Conservation (phyloP, 2,888 invertebrate species). For the Apamea sordens region DNA sequence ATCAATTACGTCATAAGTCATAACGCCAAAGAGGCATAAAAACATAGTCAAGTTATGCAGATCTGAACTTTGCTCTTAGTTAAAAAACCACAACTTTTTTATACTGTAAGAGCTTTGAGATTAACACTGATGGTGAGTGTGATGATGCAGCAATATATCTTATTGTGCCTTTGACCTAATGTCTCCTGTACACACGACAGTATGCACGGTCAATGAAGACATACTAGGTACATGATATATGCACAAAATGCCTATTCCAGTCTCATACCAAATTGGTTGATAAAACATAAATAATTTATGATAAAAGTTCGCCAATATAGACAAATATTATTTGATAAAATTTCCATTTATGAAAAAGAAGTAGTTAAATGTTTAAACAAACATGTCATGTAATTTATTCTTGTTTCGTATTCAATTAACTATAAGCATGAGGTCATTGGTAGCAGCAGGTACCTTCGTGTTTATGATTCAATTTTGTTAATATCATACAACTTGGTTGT, state of each 20-base stretch:
- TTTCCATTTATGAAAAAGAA: background rate
- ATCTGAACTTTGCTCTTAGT: constrained; percentile 11
- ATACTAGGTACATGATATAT: background rate
- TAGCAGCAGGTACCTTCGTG: constrained; percentile 26
- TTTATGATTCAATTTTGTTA: constrained; percentile 44
- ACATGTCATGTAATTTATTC: constrained; percentile 28
- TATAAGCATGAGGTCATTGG: constrained; percentile 55
- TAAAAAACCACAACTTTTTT: background rate
- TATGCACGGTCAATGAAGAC: background rate
- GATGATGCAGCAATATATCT: constrained; percentile 22
- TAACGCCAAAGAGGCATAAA: constrained; percentile 12
- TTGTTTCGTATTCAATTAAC: constrained; percentile 13
- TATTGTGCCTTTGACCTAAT: constrained; percentile 35
- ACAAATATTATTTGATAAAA: constrained; percentile 12
- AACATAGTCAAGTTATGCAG: constrained; percentile 13
- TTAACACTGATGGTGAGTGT: constrained; percentile 6
- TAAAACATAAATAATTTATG: background rate
- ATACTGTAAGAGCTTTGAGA: background rate
- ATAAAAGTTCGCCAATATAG: background rate
- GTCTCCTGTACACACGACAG: background rate
- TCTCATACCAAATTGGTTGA: background rate
- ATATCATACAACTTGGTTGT: constrained; percentile 32
- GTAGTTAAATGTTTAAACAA: constrained; percentile 25
- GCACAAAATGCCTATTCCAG: background rate
- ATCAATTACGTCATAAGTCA: constrained; percentile 13